phyloP scores from a whole-genome alignment of 2,113 vertebrate genomes.

The Saguinus imperator region DNA sequence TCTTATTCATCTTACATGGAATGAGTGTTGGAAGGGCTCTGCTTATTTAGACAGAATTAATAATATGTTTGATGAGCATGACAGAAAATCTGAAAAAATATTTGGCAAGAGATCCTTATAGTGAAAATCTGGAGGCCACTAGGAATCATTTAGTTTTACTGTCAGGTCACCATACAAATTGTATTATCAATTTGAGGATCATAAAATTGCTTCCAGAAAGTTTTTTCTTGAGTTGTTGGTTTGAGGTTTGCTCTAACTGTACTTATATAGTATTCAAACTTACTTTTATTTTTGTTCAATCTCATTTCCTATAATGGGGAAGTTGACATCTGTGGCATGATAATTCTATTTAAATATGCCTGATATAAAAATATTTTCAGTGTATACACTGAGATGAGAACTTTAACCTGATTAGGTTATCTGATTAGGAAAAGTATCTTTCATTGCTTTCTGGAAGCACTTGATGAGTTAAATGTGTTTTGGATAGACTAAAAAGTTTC shows the following conservation, averaged over 20 bases:
- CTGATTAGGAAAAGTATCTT: not conserved
- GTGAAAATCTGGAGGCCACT: not conserved
- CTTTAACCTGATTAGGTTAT: not conserved
- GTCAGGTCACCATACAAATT: not conserved
- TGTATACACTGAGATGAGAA: not conserved
- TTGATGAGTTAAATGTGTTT: conserved; percentile 35
- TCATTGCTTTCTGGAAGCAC: not conserved
- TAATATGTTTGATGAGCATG: not conserved
- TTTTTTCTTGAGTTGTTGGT: not conserved
- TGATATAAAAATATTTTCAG: not conserved
- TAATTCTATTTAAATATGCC: not conserved
- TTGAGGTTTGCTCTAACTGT: not conserved
- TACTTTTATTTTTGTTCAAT: not conserved
- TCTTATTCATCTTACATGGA: not conserved
- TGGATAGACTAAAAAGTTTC: not conserved
- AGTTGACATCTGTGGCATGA: not conserved
- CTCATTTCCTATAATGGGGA: not conserved
- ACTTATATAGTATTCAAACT: not conserved
- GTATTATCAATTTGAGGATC: not conserved
- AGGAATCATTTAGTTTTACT: not conserved
- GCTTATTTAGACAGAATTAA: not conserved
- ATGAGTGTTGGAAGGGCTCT: not conserved
- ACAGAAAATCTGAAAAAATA: not conserved
- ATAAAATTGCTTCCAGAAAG: not conserved
- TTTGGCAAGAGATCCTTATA: not conserved